These are phyloP conservation scores for Pseudopipra pipra DNA, from an alignment of 2,113 vertebrate species.

Conservation along the genomic window DNA sequence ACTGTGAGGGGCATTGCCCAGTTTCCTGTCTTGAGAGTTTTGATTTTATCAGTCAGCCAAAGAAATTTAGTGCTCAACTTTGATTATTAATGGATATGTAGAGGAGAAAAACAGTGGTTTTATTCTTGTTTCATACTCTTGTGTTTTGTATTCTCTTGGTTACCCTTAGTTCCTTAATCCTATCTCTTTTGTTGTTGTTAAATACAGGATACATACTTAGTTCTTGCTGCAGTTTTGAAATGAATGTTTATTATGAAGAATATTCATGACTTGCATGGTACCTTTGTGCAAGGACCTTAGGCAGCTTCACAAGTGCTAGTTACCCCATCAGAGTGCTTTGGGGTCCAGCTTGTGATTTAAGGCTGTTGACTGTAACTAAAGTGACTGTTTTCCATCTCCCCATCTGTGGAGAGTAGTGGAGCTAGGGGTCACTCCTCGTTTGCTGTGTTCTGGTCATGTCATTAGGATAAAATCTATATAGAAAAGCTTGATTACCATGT, in stretches of 20 bases:
- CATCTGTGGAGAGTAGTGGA: not conserved
- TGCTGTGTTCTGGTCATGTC: not conserved
- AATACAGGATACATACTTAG: not conserved
- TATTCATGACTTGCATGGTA: not conserved
- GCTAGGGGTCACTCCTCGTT: not conserved
- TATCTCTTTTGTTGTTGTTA: not conserved
- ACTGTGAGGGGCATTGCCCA: not conserved
- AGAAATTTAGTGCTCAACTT: not conserved
- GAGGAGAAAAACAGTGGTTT: not conserved
- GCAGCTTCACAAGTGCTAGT: not conserved
- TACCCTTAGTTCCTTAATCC: not conserved
- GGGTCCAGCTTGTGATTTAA: not conserved
- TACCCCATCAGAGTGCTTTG: not conserved
- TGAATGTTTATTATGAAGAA: not conserved
- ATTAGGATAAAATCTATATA: not conserved
- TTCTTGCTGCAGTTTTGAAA: not conserved
- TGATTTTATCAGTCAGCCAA: not conserved
- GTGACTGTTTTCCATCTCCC: not conserved
- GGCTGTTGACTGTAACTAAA: not conserved
- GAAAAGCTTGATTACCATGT: not conserved
- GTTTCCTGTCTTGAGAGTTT: not conserved
- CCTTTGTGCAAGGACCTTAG: not conserved
- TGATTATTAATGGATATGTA: not conserved
- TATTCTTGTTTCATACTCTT: not conserved
- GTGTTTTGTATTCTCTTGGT: not conserved